Base-by-base conservation (phyloP, 1,140 invertebrate species). In the Stegodyphus mimosarum region DNA sequence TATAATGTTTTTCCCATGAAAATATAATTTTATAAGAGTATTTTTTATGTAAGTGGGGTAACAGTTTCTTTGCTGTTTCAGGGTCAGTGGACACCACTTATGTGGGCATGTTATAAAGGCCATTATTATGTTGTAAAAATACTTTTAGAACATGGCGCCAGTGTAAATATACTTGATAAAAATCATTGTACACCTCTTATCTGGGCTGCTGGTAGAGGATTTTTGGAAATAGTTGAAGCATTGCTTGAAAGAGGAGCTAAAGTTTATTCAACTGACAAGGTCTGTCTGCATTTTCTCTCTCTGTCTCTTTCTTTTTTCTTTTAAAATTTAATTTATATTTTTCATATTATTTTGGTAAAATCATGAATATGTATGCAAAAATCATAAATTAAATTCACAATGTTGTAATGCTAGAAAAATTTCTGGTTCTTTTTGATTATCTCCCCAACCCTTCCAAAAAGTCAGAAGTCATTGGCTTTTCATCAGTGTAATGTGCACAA, bases 71-170 rank as follows among this genome's bases (percentile, higher is more conserved):
- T 9, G 15, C 17, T 15, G 7, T 78, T 84, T 17, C 63, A 87
- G 87, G 83, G 83, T 88, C 96, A 96, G 48, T 99, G 98, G 98
- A 97, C 97, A 4, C 92, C 97, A 1, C 92, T 99, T 63, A 98
- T 99, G 95, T 99, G 98, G 98, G 97, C 97, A 0, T 94, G 95
- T 7, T 99, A 99, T 90, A 97, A 98, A 91, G 97, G 97, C 6
- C 93, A 94, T 87, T 93, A 94, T 11, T 93, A 95, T 48, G 93
- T 95, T 83, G 97, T 96, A 17, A 92, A 93, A 53, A 90, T 96
- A 83, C 90, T 99, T n/a, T 90, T 99, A 76, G 94, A 96, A 72
- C 93, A 94, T 87, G 95, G 95, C 66, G 97, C 98, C 1, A 97
- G 99, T 90, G 95, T 97, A 7, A 98, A 99, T 91, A 95, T 97